These are phyloP conservation scores for Bilobella aurantiaca DNA, from an alignment of 1,140 invertebrate genomes.

Conservation along the genomic window DNA sequence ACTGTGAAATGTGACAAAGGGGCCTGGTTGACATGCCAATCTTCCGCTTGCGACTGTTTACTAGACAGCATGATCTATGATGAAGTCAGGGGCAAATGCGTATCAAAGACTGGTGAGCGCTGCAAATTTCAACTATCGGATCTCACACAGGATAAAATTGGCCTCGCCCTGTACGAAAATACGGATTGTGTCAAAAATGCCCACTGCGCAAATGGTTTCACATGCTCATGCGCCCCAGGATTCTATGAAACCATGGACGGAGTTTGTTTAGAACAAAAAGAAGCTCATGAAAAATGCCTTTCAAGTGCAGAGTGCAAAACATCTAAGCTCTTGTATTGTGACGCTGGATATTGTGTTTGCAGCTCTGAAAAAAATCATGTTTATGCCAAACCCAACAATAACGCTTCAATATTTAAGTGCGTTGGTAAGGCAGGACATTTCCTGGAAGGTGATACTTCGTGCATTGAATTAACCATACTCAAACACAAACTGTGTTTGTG, in stretches of 20 bases:
- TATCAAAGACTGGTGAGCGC: background rate
- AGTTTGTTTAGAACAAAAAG: background rate
- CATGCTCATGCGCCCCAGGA: background rate
- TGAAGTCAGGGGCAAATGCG: background rate
- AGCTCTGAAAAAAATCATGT: background rate
- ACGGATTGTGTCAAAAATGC: background rate
- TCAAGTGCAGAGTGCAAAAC: background rate
- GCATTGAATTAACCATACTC: background rate
- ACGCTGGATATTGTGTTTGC: background rate
- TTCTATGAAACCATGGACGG: constrained; percentile 7
- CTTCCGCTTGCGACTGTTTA: background rate
- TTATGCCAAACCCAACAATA: background rate
- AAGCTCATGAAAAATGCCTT: background rate
- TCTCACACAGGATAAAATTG: background rate
- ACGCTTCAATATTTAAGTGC: background rate
- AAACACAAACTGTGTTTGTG: background rate
- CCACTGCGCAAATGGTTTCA: background rate
- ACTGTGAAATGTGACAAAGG: background rate
- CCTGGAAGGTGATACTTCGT: background rate
- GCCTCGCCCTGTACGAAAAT: background rate
- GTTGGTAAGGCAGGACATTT: background rate
- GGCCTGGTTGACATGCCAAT: background rate
- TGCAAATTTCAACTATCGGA: background rate
- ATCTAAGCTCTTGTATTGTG: background rate
- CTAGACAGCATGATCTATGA: background rate